Evolutionary conservation across 2,113 vertebrate genomes (phyloP).

Genomic region (Hypomesus transpacificus): DNA sequence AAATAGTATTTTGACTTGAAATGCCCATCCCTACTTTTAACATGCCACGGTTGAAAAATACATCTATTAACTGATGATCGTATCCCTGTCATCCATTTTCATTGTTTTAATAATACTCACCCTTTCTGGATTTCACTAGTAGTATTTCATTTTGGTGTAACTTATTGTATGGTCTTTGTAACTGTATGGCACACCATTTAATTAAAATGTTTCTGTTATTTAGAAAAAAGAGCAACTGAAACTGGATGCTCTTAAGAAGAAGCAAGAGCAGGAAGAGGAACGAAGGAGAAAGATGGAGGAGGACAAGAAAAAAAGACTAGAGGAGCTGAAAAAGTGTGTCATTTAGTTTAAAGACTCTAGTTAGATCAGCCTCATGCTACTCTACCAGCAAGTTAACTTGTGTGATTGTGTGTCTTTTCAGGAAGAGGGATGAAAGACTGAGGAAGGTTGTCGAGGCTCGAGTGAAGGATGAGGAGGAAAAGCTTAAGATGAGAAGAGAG

Average conservation of each 20-base stretch:
- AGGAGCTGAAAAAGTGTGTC: slow-evolving; percentile 82
- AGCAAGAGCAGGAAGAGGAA: slow-evolving; percentile 84
- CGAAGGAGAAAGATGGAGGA: slow-evolving; percentile 87
- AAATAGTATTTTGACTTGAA: no score
- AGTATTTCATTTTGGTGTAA: no score
- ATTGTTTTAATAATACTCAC: no score
- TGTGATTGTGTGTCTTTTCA: slow-evolving; percentile 44
- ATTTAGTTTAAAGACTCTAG: no score
- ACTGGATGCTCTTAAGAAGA: slow-evolving; percentile 82
- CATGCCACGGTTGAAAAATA: no score
- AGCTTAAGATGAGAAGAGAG: slow-evolving; percentile 87
- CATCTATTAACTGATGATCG: no score
- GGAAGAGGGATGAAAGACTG: slow-evolving; percentile 87
- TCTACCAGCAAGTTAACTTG: neutral
- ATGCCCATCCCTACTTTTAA: no score
- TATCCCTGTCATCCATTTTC: no score
- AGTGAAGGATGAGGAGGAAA: slow-evolving; percentile 81
- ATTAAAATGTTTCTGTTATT: neutral
- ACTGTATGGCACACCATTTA: no score
- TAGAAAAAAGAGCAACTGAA: slow-evolving; percentile 86
- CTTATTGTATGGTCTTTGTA: no score
- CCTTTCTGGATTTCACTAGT: no score
- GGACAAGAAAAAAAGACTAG: slow-evolving; percentile 80
- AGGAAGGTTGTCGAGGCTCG: slow-evolving; percentile 83
- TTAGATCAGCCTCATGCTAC: neutral